Conservation (phyloP, 2,888 invertebrate genomes). For the Synanthedon formicaeformis region DNA sequence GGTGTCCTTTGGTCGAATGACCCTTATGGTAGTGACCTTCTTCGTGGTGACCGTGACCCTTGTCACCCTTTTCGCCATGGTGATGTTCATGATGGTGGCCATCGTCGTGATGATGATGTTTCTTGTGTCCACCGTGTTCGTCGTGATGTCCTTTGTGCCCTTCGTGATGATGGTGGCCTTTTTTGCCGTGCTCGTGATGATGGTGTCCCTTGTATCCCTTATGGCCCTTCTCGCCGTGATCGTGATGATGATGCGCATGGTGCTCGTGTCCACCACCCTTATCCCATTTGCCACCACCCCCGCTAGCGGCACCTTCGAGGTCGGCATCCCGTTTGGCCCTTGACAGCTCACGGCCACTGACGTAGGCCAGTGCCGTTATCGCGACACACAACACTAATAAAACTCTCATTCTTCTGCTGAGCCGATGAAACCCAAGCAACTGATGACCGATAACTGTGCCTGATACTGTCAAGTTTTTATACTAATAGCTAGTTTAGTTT, state of each 20-base stretch:
- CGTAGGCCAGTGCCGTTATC: constrained; percentile 62
- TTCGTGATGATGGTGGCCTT: constrained; percentile 81
- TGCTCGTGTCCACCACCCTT: constrained; percentile 76
- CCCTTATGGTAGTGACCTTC: constrained; percentile 84
- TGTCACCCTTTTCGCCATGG: constrained; percentile 76
- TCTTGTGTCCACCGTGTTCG: constrained; percentile 75
- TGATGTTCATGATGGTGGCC: constrained; percentile 75
- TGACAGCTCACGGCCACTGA: constrained; percentile 64
- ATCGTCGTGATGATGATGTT: constrained; percentile 75
- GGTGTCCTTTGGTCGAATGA: constrained; percentile 87
- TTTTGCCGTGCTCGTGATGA: constrained; percentile 76
- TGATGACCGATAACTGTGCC: constrained; percentile 44
- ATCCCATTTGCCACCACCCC: constrained; percentile 61
- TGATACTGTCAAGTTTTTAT: constrained; percentile 48
- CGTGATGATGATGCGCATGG: constrained; percentile 73
- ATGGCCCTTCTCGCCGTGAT: constrained; percentile 78
- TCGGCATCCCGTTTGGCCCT: constrained; percentile 64
- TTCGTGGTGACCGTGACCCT: constrained; percentile 67
- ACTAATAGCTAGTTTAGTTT: constrained; percentile 41
- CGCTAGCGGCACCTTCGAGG: constrained; percentile 63
- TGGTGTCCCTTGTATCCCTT: constrained; percentile 78
- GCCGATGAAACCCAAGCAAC: constrained; percentile 26
- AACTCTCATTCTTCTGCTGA: constrained; percentile 41
- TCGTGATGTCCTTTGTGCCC: constrained; percentile 73
- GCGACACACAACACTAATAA: constrained; percentile 50